These are phyloP conservation scores for Psilopogon haemacephalus DNA, from an alignment of 2,113 vertebrate species.

Conservation along the genomic window DNA sequence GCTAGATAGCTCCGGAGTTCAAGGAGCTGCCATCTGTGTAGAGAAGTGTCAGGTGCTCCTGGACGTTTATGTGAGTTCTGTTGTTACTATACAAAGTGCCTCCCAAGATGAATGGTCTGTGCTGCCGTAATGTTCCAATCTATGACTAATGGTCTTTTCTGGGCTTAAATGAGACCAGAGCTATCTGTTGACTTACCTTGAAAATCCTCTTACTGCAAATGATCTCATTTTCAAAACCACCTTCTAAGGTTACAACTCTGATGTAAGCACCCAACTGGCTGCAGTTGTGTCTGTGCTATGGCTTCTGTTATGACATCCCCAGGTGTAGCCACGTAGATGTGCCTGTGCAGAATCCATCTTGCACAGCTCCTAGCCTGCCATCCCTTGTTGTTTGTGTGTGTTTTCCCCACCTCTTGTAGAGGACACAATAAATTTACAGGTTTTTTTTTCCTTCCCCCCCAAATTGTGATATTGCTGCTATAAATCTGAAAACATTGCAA, in stretches of 20 bases:
- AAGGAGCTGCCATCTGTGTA: not conserved
- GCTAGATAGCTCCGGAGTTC: not conserved
- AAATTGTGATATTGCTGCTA: not conserved
- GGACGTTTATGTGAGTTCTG: not conserved
- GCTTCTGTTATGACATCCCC: not conserved
- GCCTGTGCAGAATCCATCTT: not conserved
- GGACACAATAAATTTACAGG: not conserved
- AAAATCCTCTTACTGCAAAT: conserved; percentile 20
- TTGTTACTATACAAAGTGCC: not conserved
- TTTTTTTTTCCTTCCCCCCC: too few relatives aligned
- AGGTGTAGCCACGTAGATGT: not conserved
- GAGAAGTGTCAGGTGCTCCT: not conserved
- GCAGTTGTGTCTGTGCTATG: accelerated
- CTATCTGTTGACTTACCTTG: not conserved
- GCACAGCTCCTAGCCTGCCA: accelerated
- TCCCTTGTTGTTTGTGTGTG: not conserved
- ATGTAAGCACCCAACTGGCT: not conserved
- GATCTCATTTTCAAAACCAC: conserved; percentile 27
- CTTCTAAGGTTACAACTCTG: not conserved
- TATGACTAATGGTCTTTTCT: not conserved
- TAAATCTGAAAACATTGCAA: not conserved
- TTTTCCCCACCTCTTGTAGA: not conserved
- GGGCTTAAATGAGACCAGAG: not conserved
- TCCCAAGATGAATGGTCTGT: not conserved
- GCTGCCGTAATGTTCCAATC: not conserved